phyloP scores from a whole-genome alignment of 2,888 invertebrate genomes.

The Gisinianus flammeolus region DNA sequence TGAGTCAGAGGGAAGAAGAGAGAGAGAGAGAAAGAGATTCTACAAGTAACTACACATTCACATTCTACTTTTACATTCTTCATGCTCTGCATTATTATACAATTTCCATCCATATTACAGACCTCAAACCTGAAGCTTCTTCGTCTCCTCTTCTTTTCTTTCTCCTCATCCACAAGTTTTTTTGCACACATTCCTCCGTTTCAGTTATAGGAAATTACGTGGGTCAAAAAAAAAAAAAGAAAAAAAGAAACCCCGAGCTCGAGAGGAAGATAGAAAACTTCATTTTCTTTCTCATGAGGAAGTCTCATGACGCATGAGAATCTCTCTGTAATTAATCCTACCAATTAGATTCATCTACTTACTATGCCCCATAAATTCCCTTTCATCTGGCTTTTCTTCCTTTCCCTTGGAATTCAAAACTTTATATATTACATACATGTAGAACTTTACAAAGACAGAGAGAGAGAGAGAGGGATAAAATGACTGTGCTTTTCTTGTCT shows the following conservation, averaged over 20 bases:
- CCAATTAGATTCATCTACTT: constrained; percentile 25
- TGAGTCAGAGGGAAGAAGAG: neutral
- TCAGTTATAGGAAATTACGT: neutral
- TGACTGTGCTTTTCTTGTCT: neutral
- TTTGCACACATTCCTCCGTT: neutral
- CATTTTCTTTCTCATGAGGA: constrained; percentile 10
- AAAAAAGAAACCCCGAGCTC: neutral
- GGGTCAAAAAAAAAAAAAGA: constrained; percentile 4
- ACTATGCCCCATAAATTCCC: constrained; percentile 28
- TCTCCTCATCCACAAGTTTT: neutral
- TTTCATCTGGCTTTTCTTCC: neutral
- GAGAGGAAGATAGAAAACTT: constrained; percentile 11
- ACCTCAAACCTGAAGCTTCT: too few relatives aligned
- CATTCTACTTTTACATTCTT: neutral
- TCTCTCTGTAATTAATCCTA: constrained; percentile 25
- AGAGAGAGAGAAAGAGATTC: neutral
- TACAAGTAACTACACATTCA: neutral
- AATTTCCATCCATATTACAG: neutral
- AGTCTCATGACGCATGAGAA: constrained; percentile 20
- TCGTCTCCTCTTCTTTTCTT: too few relatives aligned
- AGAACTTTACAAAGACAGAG: neutral
- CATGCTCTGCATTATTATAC: neutral
- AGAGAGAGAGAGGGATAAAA: neutral
- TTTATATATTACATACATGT: too few relatives aligned
- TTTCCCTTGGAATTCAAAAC: too few relatives aligned